A percentile compares a stretch with the other conserved stretches of the same genome.
Evolutionary conservation across 1,140 invertebrate genomes (phyloP).

Genomic region (Bombus polaris): DNA sequence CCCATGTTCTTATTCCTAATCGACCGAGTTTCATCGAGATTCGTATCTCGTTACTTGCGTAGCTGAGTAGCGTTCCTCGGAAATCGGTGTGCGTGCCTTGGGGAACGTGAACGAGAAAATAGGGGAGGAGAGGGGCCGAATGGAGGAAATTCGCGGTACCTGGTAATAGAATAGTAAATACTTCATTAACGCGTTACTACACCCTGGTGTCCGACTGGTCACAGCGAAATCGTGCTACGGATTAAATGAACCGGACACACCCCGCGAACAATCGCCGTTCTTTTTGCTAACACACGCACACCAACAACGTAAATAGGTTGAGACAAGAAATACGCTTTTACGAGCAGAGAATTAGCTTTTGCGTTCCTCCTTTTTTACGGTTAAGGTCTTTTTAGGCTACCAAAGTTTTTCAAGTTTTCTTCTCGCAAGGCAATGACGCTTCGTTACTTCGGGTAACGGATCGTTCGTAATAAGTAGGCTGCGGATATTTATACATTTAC

Average conservation of each 20-base stretch:
- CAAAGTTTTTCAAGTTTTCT: background rate
- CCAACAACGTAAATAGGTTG: accelerated
- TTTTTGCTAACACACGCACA: background rate
- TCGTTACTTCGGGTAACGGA: too few species aligned
- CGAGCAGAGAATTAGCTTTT: background rate
- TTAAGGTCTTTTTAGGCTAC: too few species aligned
- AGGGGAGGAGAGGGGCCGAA: too few species aligned
- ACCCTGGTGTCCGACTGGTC: conserved; percentile 54
- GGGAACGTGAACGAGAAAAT: background rate
- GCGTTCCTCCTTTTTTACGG: accelerated
- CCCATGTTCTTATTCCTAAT: background rate
- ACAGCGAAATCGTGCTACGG: conserved; percentile 52
- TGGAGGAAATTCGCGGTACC: conserved; percentile 42
- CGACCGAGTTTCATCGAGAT: background rate
- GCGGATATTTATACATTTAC: too few species aligned
- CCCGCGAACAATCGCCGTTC: conserved; percentile 7
- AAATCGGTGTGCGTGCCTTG: background rate
- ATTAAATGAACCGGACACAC: conserved; percentile 50
- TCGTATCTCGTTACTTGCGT: too few species aligned
- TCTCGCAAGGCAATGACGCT: too few species aligned
- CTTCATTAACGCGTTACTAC: conserved; percentile 67
- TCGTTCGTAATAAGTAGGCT: too few species aligned
- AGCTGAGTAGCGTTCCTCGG: background rate
- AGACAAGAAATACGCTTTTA: background rate
- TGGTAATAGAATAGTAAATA: conserved; percentile 74